phyloP scores from a whole-genome alignment of 2,797 vertebrate genomes.

The Columba guinea region DNA sequence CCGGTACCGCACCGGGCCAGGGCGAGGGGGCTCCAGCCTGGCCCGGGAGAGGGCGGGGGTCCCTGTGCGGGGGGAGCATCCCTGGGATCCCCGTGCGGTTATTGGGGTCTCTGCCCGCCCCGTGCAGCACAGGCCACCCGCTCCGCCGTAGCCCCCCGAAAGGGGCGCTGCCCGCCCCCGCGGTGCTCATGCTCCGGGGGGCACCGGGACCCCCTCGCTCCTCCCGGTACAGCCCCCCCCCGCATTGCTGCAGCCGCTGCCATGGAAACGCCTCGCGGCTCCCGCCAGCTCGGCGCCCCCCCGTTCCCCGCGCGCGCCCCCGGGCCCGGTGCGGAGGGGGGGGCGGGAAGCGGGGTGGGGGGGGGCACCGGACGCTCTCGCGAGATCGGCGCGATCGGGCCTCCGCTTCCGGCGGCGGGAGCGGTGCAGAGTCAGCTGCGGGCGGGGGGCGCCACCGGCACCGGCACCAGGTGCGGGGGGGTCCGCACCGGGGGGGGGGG shows the following conservation, averaged over 20 bases:
- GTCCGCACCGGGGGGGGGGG: not conserved
- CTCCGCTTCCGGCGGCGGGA: slow-evolving; percentile 24
- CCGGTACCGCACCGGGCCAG: not conserved
- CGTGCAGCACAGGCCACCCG: no score
- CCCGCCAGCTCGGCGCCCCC: not conserved
- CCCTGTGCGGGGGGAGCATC: not conserved
- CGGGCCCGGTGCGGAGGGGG: not conserved
- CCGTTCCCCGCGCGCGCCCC: not conserved
- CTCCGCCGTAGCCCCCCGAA: no score
- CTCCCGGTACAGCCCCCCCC: not conserved
- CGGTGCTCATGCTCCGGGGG: no score
- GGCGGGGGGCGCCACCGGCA: slow-evolving; percentile 35
- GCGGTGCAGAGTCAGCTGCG: slow-evolving; percentile 38
- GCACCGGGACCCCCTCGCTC: no score
- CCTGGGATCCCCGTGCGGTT: no score
- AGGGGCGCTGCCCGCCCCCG: no score
- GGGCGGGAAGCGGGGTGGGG: no score
- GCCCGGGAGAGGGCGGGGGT: no score
- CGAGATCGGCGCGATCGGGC: slow-evolving; percentile 16
- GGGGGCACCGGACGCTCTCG: not conserved
- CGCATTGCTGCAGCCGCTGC: not conserved
- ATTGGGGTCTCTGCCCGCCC: not conserved
- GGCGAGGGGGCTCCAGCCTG: not conserved
- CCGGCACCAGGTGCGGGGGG: not conserved
- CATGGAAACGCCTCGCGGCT: not conserved